Base-by-base conservation (phyloP, 2,113 vertebrate species). In the Barnardius zonarius region DNA sequence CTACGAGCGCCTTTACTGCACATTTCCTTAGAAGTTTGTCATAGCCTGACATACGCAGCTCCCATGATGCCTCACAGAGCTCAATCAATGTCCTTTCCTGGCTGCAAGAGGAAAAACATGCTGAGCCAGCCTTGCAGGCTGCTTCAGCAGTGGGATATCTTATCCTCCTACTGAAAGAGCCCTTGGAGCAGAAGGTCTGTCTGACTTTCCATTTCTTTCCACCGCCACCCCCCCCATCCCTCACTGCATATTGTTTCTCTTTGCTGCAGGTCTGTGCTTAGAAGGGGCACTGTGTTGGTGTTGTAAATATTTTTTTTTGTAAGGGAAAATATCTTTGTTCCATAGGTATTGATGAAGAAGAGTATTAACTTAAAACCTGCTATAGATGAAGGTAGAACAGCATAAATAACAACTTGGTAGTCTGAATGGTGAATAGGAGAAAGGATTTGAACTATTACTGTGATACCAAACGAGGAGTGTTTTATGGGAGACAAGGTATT, bases 71-170 rank as follows among this genome's bases (percentile, higher is more conserved):
- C 76, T 90, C 14, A 1, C 59, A 74, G 73, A 81, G 69, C 83
- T 88, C 90, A 31, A 3, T 57, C 91, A 13, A 5, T 72, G 90
- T 82, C 90, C 90, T 91, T 84, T 77, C 57, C 35, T 0, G 7
- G 54, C 64, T 83, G 59, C 8, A 4, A 70, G 70, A 89, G 87
- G 48, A 52, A 23, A 87, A 89, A 84, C 8, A 0, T 16, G 43
- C 92, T 64, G 90, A 95, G 90, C 61, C 74, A 81, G 67, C 92
- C 80, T 10, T 20, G 61, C 78, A 31, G 43, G 28, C 80, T 76
- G 68, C 76, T 48, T 73, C 4, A 7, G 83, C 7, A 6, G 0
- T 25, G 49, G 52, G 61, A 59, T 6, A 44, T 24, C 37, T 63
- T n/a, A 24, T 69, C 68, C 80, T 86, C 52, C 5, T 11, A 3